phyloP scores from a whole-genome alignment of 1,140 invertebrate genomes.

The Tetramorium alpestre region DNA sequence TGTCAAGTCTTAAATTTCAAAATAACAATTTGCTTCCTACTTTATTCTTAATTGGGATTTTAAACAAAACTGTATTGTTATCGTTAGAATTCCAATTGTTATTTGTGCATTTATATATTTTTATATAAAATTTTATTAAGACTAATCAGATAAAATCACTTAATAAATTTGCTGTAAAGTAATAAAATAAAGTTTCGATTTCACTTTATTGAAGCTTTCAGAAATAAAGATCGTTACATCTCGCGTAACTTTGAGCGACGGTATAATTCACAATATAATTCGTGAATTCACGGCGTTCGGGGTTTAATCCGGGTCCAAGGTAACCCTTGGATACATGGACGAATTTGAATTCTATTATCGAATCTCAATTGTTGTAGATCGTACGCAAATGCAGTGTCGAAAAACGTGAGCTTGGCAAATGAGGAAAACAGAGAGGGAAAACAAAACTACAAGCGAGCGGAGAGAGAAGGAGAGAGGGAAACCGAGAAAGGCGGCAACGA shows the following conservation, averaged over 20 bases:
- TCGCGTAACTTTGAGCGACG: background rate
- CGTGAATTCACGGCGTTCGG: background rate
- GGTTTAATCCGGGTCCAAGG: conserved; percentile 3
- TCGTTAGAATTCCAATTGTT: background rate
- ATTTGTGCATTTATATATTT: background rate
- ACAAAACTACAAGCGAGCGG: background rate
- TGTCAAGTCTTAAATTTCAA: background rate
- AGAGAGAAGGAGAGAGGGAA: conserved; percentile 38
- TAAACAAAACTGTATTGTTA: background rate
- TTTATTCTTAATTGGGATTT: background rate
- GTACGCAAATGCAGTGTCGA: conserved; percentile 51
- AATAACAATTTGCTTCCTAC: background rate
- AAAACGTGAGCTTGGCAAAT: conserved; percentile 25
- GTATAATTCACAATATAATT: conserved; percentile 7
- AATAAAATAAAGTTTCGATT: background rate
- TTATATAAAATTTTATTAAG: conserved; percentile 9
- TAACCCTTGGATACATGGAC: conserved; percentile 62
- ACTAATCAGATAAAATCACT: background rate
- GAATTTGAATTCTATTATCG: conserved; percentile 65
- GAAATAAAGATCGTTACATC: background rate
- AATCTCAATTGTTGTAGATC: conserved; percentile 72
- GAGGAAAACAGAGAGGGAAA: conserved; percentile 35
- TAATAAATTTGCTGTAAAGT: background rate
- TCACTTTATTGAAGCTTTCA: background rate
- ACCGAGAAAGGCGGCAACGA: conserved; percentile 42